phyloP scores from a whole-genome alignment of 2,113 vertebrate genomes.

The Neogobius melanostomus region DNA sequence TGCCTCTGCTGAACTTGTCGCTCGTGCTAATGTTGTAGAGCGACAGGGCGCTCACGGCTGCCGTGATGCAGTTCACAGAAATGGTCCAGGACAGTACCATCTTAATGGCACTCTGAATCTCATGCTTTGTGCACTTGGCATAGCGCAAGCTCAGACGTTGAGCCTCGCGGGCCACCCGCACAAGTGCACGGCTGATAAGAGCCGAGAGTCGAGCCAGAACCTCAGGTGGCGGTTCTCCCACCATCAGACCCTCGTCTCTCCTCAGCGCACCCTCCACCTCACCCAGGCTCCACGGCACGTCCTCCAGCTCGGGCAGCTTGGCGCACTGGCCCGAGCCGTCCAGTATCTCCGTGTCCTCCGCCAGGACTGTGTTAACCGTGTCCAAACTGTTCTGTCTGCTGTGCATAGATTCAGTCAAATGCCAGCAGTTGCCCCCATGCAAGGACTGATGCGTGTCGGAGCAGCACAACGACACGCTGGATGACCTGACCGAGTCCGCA shows the following conservation, averaged over 20 bases:
- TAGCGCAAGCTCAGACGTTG: constrained; percentile 80
- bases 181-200: constrained; percentile 81
- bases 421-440: constrained; percentile 88
- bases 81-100: constrained; percentile 81
- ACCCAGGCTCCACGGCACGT: constrained; percentile 79
- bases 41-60: constrained; percentile 77
- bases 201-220: constrained; percentile 85
- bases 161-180: constrained; percentile 77
- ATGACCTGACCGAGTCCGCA: constrained; percentile 82
- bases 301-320: constrained; percentile 80
- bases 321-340: constrained; percentile 89
- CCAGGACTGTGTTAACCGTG: constrained; percentile 94
- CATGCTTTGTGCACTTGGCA: constrained; percentile 79
- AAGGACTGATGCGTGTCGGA: constrained; percentile 77
- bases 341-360: constrained; percentile 85
- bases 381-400: constrained; percentile 97
- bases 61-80: constrained; percentile 78
- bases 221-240: constrained; percentile 73
- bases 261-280: constrained; percentile 77
- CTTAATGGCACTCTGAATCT: constrained; percentile 78
- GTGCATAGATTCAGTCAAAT: constrained; percentile 96
- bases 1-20: constrained; percentile 75
- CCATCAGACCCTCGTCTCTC: constrained; percentile 67
- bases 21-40: constrained; percentile 80
- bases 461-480: constrained; percentile 81